Percentiles rank a stretch among this genome's conserved stretches.
These are phyloP conservation scores for Agrochola lota DNA, from an alignment of 2,888 invertebrate genomes.

Conservation along the genomic window DNA sequence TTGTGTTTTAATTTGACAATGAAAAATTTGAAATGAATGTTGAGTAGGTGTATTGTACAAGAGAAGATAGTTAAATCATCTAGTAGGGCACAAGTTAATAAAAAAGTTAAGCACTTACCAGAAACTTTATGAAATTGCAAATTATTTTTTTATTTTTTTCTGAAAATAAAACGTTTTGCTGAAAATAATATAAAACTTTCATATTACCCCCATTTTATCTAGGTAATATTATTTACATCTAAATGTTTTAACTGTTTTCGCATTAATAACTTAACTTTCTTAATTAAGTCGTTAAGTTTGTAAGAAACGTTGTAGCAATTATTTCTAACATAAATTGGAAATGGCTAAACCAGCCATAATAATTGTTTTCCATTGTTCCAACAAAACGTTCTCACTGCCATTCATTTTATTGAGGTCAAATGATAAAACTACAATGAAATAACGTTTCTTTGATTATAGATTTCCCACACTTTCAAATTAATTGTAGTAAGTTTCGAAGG, in stretches of 20 bases:
- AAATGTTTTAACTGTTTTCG: slow-evolving; percentile 1
- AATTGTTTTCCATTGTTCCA: slow-evolving; percentile 60
- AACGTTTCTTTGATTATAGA: slow-evolving; percentile 65
- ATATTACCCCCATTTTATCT: not conserved
- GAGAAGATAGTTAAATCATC: slow-evolving; percentile 8
- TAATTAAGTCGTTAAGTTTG: slow-evolving; percentile 5
- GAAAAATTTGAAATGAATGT: slow-evolving; percentile 12
- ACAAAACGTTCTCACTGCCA: slow-evolving; percentile 56
- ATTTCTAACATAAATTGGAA: slow-evolving; percentile 37
- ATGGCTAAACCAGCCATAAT: slow-evolving; percentile 40
- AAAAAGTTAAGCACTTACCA: not conserved
- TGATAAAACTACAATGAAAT: slow-evolving; percentile 62
- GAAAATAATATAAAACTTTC: not conserved
- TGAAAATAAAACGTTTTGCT: not conserved
- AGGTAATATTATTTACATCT: not conserved
- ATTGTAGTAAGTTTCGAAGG: slow-evolving; percentile 36
- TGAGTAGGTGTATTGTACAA: slow-evolving; percentile 9
- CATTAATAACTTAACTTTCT: not conserved
- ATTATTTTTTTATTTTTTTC: no score
- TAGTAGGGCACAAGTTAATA: not conserved
- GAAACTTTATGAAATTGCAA: not conserved
- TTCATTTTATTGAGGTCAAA: slow-evolving; percentile 57
- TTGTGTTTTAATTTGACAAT: slow-evolving; percentile 51
- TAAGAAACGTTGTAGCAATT: slow-evolving; percentile 25
- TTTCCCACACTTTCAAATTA: slow-evolving; percentile 70